Evolutionary conservation across 2,797 vertebrate species (phyloP), one percentile per base, ranked within the genome.

Genomic region (Centropyge bicolor): DNA sequence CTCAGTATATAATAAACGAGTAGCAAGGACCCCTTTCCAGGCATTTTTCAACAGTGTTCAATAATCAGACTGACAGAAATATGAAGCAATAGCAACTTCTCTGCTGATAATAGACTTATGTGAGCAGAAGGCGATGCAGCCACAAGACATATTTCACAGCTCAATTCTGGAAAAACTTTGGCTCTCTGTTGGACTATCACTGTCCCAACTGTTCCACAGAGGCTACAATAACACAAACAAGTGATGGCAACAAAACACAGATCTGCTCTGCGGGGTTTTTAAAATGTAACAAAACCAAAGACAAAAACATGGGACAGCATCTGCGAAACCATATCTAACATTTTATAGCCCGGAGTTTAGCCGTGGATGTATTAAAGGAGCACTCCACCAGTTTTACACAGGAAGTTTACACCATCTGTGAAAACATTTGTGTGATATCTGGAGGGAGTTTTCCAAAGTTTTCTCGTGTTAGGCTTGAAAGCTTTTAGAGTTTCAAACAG

Each of bases 361-460:
- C 3, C 1, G 13, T 48, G 12, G 5, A n/a, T 46, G 31, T 43
- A 16, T 70, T 22, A 62, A 45, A 51, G 56, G 48, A 14, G 8
- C 19, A n/a, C 36, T 8, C 22, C 63, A 51, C 10, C 35, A 70
- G 24, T 49, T 31, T 45, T 45, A n/a, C n/a, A 24, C 38, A 60
- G 40, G 16, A 43, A 9, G 38, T 41, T 8, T 17, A 62, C 38
- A 63, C 24, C 24, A 3, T 22, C 69, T 71, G 45, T 40, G 35
- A 61, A 71, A 61, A 51, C 35, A 40, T 70, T 60, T 48, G 43
- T 14, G 8, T 70, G 3, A 48, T 45, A 16, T 60, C 69, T 49
- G 52, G 52, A 13, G 54, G 17, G 20, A 22, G 40, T 11, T 14
- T 56, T 41, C 16, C 20, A 41, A 38, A 17, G n/a, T 27, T 6